Evolutionary conservation across 1,140 invertebrate genomes (phyloP).

Genomic region (Mya arenaria): DNA sequence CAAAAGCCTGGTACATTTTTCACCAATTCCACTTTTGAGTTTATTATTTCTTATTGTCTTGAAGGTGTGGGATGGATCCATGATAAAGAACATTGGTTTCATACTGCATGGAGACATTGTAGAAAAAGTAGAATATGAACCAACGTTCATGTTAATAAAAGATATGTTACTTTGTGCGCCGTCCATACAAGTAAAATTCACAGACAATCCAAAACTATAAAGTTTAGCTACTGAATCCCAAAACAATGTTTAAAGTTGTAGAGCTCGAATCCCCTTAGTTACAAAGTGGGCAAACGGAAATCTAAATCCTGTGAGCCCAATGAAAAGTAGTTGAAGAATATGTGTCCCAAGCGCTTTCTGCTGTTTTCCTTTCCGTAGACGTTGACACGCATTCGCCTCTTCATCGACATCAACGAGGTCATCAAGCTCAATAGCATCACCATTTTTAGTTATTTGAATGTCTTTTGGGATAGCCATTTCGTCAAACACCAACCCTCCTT

Average conservation of each 20-base stretch:
- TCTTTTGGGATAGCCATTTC: slow-evolving; percentile 49
- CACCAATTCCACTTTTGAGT: too few species aligned
- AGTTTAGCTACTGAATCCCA: slow-evolving; percentile 49
- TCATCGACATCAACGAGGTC: slow-evolving; percentile 29
- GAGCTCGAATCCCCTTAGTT: slow-evolving; percentile 19
- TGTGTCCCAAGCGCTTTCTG: slow-evolving; percentile 20
- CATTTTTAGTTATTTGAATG: slow-evolving; percentile 12
- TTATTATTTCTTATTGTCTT: too few species aligned
- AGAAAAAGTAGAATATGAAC: too few species aligned
- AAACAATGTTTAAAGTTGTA: slow-evolving; percentile 48
- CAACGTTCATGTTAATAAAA: slow-evolving; percentile 36
- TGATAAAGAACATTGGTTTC: too few species aligned
- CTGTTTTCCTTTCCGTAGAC: slow-evolving; percentile 16
- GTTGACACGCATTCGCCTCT: slow-evolving; percentile 13
- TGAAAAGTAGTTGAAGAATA: slow-evolving; percentile 51
- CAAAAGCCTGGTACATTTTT: too few species aligned
- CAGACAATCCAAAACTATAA: slow-evolving; percentile 34
- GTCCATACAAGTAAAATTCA: slow-evolving; percentile 36
- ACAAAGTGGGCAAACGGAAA: slow-evolving; percentile 58
- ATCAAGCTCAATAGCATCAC: slow-evolving; percentile 4
- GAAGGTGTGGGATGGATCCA: too few species aligned
- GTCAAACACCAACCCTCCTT: slow-evolving; percentile 53
- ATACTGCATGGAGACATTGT: too few species aligned
- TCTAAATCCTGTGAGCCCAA: slow-evolving; percentile 51
- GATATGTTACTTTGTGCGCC: slow-evolving; percentile 54